These are phyloP conservation scores for Ceramica pisi DNA, from an alignment of 2,888 invertebrate genomes.

Conservation along the genomic window DNA sequence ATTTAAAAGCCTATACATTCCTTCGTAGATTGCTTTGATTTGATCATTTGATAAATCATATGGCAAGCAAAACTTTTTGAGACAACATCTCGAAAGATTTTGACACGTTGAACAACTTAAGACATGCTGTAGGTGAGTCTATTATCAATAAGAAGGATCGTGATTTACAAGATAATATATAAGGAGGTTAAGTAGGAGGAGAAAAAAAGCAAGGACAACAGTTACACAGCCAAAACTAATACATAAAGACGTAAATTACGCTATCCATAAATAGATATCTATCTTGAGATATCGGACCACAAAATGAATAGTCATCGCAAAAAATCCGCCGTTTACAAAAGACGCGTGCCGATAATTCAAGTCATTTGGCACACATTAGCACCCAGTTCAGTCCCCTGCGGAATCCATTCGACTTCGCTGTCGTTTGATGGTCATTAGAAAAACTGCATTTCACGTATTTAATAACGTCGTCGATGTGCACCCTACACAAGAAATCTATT, in stretches of 20 bases:
- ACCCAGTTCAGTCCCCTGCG: conserved; percentile 64
- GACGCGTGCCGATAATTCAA: conserved; percentile 74
- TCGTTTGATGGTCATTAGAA: conserved; percentile 80
- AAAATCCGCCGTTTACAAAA: conserved; percentile 61
- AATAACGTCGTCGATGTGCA: conserved; percentile 85
- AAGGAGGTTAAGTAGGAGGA: neutral
- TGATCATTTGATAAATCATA: neutral
- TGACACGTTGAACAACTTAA: neutral
- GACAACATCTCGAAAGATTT: neutral
- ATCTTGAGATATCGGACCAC: conserved; percentile 38
- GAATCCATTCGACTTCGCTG: conserved; percentile 64
- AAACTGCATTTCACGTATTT: conserved; percentile 90
- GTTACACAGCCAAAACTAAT: conserved; percentile 32
- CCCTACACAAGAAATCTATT: conserved; percentile 87
- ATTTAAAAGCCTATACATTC: conserved; percentile 6
- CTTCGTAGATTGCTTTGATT: conserved; percentile 3
- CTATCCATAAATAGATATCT: conserved; percentile 49
- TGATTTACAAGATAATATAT: conserved; percentile 6
- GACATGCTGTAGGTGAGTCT: neutral
- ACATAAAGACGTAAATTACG: conserved; percentile 45
- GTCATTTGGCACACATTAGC: conserved; percentile 82
- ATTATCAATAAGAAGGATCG: neutral
- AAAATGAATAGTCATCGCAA: conserved; percentile 62
- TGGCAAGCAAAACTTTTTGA: neutral
- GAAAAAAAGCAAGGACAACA: conserved; percentile 5